These are phyloP conservation scores for Oreochromis niloticus DNA, from an alignment of 2,113 vertebrate species.

Conservation along the genomic window DNA sequence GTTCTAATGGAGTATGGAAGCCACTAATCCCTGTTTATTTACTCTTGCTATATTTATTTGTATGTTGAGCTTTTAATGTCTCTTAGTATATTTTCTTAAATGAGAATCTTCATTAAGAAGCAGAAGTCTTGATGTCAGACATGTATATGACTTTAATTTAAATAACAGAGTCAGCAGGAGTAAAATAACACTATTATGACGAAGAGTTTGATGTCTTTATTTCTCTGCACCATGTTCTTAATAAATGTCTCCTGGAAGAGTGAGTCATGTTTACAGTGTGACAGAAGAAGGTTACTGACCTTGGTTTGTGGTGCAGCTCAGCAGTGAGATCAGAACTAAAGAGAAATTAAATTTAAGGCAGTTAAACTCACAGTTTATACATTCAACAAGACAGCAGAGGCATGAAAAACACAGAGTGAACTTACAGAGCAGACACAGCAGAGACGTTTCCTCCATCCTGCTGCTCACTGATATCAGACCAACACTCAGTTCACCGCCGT, in stretches of 20 bases:
- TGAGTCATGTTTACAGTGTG: accelerated
- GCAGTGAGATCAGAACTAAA: background rate
- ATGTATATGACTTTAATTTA: background rate
- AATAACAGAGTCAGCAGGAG: background rate
- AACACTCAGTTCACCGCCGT: background rate
- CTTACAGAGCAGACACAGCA: too few species aligned
- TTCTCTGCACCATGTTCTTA: background rate
- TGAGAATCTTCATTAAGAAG: accelerated
- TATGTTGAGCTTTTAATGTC: background rate
- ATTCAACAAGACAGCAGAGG: background rate
- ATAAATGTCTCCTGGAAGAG: accelerated
- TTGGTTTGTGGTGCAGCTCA: background rate
- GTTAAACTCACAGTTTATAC: background rate
- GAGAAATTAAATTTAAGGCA: background rate
- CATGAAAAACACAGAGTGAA: too few species aligned
- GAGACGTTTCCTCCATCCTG: accelerated
- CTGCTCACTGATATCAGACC: accelerated
- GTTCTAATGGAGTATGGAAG: too few species aligned
- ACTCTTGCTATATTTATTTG: background rate
- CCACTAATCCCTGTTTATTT: too few species aligned
- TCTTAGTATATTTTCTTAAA: background rate
- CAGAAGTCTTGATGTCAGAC: background rate
- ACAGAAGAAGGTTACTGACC: background rate
- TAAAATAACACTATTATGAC: background rate
- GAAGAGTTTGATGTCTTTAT: too few species aligned